These are phyloP conservation scores for Rhizomys pruinosus DNA, from an alignment of 2,113 vertebrate species.

Conservation along the genomic window DNA sequence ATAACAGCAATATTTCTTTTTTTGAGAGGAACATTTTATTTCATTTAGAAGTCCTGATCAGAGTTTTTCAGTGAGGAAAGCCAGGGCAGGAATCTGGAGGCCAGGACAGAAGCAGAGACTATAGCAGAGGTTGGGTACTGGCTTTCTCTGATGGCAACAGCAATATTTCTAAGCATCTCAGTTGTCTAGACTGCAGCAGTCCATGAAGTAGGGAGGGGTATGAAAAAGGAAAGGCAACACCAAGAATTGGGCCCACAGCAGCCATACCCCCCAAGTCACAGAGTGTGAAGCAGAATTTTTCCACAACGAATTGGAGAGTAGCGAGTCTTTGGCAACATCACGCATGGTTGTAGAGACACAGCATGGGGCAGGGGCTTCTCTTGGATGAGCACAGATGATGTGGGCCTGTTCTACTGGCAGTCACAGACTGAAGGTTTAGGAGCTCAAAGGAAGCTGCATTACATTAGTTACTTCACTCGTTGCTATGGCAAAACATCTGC, in stretches of 20 bases:
- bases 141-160: neutral
- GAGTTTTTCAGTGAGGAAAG: no score
- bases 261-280: neutral
- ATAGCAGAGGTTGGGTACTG: no score
- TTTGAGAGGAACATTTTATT: no score
- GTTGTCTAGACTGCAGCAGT: neutral
- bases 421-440: neutral
- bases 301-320: neutral
- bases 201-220: neutral
- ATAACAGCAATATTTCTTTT: no score
- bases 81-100: no score
- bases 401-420: neutral
- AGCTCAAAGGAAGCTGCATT: neutral
- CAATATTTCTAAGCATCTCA: neutral
- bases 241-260: neutral
- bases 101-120: no score
- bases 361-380: neutral
- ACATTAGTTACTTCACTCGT: neutral
- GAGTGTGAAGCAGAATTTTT: neutral
- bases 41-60: no score
- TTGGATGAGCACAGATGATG: neutral
- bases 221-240: neutral
- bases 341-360: accelerated
- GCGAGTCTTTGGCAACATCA: neutral
- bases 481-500: neutral